Evolutionary conservation across 2,888 invertebrate genomes (phyloP).

Genomic region (Hirudinaria manillensis): DNA sequence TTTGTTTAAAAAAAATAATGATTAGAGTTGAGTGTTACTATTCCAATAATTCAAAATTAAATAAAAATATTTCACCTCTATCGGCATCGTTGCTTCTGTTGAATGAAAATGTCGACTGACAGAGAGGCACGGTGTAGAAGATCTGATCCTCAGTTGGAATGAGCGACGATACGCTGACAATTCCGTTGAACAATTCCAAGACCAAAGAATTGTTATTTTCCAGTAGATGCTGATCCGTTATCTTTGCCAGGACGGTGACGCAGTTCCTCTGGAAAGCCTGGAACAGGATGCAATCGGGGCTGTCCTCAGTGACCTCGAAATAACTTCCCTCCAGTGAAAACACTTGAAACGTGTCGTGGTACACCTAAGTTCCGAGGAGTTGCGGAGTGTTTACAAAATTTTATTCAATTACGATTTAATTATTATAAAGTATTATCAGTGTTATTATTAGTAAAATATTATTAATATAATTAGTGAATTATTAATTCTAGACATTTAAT

Average conservation of each 20-base stretch:
- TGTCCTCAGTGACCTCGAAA: not conserved
- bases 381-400: not conserved
- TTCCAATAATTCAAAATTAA: too few relatives aligned
- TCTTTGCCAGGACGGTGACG: constrained; percentile 12
- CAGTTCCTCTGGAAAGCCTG: constrained; percentile 18
- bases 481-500: too few relatives aligned
- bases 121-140: not conserved
- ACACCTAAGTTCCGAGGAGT: not conserved
- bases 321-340: not conserved
- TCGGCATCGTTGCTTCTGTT: not conserved
- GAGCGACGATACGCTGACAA: not conserved
- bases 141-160: not conserved
- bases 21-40: not conserved
- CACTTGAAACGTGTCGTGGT: constrained; percentile 13
- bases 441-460: not conserved
- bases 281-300: constrained; percentile 1
- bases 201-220: too few relatives aligned
- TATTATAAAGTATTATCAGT: not conserved
- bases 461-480: too few relatives aligned
- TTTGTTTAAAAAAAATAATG: not conserved
- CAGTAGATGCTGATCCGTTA: not conserved
- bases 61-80: not conserved
- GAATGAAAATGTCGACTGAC: not conserved
- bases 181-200: not conserved
- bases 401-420: not conserved